These are phyloP conservation scores for Drosophila subobscura DNA, from an alignment of 1,140 invertebrate species.

Conservation along the genomic window DNA sequence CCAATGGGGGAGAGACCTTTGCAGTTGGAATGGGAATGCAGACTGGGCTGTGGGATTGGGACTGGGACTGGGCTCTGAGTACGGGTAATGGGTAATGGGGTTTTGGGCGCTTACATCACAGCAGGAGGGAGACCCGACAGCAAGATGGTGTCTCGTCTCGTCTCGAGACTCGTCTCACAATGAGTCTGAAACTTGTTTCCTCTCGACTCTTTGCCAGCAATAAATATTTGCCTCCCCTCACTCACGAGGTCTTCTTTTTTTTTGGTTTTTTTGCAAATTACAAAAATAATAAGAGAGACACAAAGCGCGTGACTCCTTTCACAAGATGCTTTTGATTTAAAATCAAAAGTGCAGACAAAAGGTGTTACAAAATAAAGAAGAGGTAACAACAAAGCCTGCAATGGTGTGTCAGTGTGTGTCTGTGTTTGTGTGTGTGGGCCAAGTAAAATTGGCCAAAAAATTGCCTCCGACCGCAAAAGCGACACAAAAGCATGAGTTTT, in stretches of 20 bases:
- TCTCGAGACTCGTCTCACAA: conserved; percentile 48
- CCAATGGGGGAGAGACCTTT: conserved; percentile 48
- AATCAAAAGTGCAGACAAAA: conserved; percentile 76
- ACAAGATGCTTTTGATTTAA: conserved; percentile 60
- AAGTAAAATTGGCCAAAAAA: conserved; percentile 62
- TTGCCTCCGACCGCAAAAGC: conserved; percentile 54
- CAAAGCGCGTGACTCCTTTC: conserved; percentile 81
- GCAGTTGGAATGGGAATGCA: conserved; percentile 20
- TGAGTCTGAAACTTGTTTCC: conserved; percentile 64
- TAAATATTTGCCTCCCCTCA: conserved; percentile 76
- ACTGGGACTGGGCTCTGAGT: conserved; percentile 5
- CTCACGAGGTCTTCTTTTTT: conserved; percentile 38
- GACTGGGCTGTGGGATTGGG: conserved; percentile 17
- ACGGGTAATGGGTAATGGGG: conserved; percentile 27
- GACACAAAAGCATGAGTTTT: conserved; percentile 57
- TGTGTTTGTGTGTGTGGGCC: conserved; percentile 22
- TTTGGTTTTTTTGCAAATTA: conserved; percentile 69
- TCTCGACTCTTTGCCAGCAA: conserved; percentile 60
- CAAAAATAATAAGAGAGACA: conserved; percentile 75
- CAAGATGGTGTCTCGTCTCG: background rate
- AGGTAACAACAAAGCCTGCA: background rate
- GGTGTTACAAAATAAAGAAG: conserved; percentile 58
- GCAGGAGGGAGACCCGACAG: conserved; percentile 54
- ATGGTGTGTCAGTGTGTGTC: conserved; percentile 16
- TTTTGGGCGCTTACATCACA: conserved; percentile 67